Conservation (phyloP, 2,797 vertebrate genomes). For the Anas acuta region DNA sequence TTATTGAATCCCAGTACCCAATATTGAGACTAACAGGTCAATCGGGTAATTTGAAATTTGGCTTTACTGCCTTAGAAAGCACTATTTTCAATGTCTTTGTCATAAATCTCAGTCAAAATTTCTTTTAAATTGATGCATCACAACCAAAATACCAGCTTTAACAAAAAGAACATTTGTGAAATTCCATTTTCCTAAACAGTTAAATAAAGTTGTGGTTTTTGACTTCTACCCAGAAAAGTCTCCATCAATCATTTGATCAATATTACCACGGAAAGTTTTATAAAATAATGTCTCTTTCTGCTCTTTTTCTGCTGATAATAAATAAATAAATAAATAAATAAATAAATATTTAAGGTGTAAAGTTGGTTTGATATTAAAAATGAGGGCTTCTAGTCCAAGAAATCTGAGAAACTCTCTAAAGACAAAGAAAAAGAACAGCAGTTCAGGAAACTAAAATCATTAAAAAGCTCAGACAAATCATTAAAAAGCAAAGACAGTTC, state of each 20-base stretch:
- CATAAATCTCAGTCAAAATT: background rate
- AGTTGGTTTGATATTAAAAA: background rate
- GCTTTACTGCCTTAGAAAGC: background rate
- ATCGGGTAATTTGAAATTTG: background rate
- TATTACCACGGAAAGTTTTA: accelerated
- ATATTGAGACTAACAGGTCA: background rate
- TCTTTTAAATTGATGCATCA: background rate
- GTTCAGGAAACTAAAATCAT: background rate
- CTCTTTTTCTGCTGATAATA: background rate
- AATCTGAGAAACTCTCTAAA: background rate
- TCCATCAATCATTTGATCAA: background rate
- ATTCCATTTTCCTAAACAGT: background rate
- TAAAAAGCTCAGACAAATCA: background rate
- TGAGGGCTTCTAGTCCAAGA: background rate
- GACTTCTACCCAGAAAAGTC: background rate
- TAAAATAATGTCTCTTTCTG: background rate
- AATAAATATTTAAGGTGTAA: background rate
- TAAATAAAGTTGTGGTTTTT: background rate
- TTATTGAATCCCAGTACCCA: no score
- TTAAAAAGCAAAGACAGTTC: background rate
- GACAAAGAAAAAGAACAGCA: background rate
- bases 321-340: no score
- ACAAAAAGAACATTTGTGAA: background rate
- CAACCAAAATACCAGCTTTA: background rate
- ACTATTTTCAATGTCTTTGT: background rate